Base-by-base conservation (phyloP, 2,797 vertebrate species). In the Falco naumanni region DNA sequence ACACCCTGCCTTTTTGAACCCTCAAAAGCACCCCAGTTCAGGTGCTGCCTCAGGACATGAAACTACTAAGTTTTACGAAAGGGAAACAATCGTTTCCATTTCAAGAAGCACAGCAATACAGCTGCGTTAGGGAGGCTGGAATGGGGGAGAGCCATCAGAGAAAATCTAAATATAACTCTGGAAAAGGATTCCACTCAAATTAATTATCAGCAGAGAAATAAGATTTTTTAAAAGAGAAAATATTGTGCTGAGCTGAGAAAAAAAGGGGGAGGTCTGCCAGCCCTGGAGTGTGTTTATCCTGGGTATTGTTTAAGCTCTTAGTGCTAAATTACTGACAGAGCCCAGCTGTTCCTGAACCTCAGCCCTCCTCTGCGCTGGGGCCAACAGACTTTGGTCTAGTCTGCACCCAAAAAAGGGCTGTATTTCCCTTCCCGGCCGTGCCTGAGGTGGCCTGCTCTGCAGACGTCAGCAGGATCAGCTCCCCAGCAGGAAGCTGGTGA, bases 361-460 rank as follows among this genome's bases (percentile, higher is more conserved):
- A 28, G 5, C 87, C 88, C 92, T 51, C 50, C 82, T 21, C 66
- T 71, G 77, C 2, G 28, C 50, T 60, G 6, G 8, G 53, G 51
- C 95, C 90, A 83, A 69, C 25, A 41, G 26, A 20, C 68, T 82
- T 24, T 29, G 60, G 82, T 54, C 13, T 12, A 14, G 61, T 41
- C 61, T 13, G 48, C 29, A 76, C 86, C 98, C 97, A 97, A 94
- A 98, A 96, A 97, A 97, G 98, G 98, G 47, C 45, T 8, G 88
- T 7, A 26, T 79, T 98, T 98, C 97, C 98, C 68, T 68, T 61
- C 24, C 29, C 21, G 14, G 31, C 8, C 9, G 15, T 5, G 50
- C 28, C 77, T 97, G 97, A 97, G 96, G 97, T 56, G 96, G 94
- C 84, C 9, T 10, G 25, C 56, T 17, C 41, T 47, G 25, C 18